Base-by-base conservation (phyloP, 2,113 vertebrate genomes). In the Holacanthus passer region DNA sequence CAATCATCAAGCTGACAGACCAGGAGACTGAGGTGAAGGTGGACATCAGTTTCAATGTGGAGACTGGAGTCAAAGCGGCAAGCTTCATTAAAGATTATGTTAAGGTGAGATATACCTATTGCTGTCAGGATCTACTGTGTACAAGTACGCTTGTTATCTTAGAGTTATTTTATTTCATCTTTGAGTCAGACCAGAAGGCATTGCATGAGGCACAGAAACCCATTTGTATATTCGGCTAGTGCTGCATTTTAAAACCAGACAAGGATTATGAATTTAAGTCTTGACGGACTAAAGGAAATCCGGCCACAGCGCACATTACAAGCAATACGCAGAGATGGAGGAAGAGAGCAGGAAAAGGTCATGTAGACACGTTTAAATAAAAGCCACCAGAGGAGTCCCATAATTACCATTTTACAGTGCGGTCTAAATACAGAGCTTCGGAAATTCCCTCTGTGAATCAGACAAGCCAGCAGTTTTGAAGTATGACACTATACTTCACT, bases 11-110 rank as follows among this genome's bases (percentile, higher is more conserved):
- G 89, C 96, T 99, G 87, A 99, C 98, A 7, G 98, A 99, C 94
- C 97, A 97, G 94, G 97, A 98, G 93, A 99, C 98, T 0, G 98
- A 99, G 64, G 97, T 99, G 37, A 99, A 99, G 95, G 98, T 99
- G 60, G 98, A 99, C 94, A 99, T 99, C 94, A 99, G 98, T 92
- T 99, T 99, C 90, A 99, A 99, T 53, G 96, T 99, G 79, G 97
- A 99, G 95, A 99, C 97, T 39, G 98, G 98, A 27, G 98, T 99
- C 70, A 98, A 98, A 94, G 97, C 98, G 62, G 98, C 98, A 20
- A 96, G 94, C 86, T 97, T 99, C 92, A 99, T 99, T 88, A 98
- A 98, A 94, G 98, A 97, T 71, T 99, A 97, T 67, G 95, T 99
- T 87, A 97, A 99, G 97, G 98, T 99, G 73, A 86, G 88, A 37